Base-by-base conservation (phyloP, 2,888 invertebrate genomes). In the Himalopsyche tibetana region DNA sequence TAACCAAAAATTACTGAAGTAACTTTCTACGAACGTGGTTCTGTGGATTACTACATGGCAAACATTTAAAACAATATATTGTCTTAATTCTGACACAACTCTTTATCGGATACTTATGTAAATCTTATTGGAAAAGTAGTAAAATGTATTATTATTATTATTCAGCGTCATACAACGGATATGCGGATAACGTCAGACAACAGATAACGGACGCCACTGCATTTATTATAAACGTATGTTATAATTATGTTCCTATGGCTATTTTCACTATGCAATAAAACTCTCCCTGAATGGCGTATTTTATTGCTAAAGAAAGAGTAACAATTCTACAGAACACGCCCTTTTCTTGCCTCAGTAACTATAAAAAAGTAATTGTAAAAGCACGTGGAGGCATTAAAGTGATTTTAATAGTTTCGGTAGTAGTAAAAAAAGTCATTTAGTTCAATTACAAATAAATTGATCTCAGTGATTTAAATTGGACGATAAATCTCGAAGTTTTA, bases 401-500 rank as follows among this genome's bases (percentile, higher is more conserved):
- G 69, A 74, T 74, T 74, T 74, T 74, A 74, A 74, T 74, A 74
- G 69, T 74, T 74, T 74, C 69, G 12, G 69, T 74, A 36, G 69
- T 74, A 74, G 36, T 74, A 74, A 74, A 74, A 74, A 74, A 36
- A 74, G 69, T 74, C 69, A 74, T 74, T 74, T 74, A 36, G 69
- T 74, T 74, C 69, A 74, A 74, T 74, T 74, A 74, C 69, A 74
- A 74, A 74, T 74, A 74, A 74, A 74, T 74, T 74, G 69, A 74
- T 74, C 69, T 12, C 19, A 38, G 38, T 74, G 69, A 74, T 74
- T 74, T 36, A 74, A 74, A 74, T 74, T 74, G 69, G 15, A 74
- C 69, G 69, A 74, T 74, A 63, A 63, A 63, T 63, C 56, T 74
- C 12, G 4, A 12, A 74, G 69, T 74, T 74, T 74, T 74, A 74